These are phyloP conservation scores for Listronotus bonariensis DNA, from an alignment of 1,140 invertebrate genomes.

Conservation along the genomic window DNA sequence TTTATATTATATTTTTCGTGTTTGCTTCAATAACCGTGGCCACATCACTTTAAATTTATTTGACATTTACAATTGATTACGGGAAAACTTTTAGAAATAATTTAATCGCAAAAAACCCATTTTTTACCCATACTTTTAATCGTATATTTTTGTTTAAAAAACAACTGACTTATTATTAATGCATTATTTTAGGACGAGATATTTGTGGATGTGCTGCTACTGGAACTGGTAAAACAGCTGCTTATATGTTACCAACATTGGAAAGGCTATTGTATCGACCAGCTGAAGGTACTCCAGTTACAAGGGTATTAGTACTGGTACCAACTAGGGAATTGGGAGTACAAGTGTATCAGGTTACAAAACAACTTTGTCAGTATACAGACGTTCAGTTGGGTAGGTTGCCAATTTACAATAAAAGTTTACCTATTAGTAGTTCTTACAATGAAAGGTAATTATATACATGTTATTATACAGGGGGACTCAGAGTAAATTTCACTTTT, in stretches of 20 bases:
- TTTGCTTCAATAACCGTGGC: no score
- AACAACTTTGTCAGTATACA: constrained; percentile 88
- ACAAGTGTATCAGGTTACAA: constrained; percentile 89
- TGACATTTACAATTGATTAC: no score
- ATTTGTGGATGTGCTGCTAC: constrained; percentile 97
- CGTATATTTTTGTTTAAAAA: no score
- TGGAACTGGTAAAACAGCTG: constrained; percentile 97
- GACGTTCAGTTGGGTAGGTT: constrained; percentile 66
- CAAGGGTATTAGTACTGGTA: constrained; percentile 90
- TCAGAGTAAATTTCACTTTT: not conserved
- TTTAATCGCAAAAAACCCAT: no score
- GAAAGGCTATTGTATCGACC: constrained; percentile 88
- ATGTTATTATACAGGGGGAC: not conserved
- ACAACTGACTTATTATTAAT: no score
- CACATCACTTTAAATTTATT: no score
- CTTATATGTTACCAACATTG: constrained; percentile 96
- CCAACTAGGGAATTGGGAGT: constrained; percentile 96
- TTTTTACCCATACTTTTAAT: no score
- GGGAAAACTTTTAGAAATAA: no score
- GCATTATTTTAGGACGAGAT: constrained; percentile 73
- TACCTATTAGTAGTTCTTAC: no score
- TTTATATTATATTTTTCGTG: no score
- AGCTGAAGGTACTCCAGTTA: constrained; percentile 65
- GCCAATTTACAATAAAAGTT: constrained; percentile 2
- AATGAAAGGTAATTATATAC: no score